Evolutionary conservation across 2,888 invertebrate species (phyloP).

Genomic region (Cerastoderma edule): DNA sequence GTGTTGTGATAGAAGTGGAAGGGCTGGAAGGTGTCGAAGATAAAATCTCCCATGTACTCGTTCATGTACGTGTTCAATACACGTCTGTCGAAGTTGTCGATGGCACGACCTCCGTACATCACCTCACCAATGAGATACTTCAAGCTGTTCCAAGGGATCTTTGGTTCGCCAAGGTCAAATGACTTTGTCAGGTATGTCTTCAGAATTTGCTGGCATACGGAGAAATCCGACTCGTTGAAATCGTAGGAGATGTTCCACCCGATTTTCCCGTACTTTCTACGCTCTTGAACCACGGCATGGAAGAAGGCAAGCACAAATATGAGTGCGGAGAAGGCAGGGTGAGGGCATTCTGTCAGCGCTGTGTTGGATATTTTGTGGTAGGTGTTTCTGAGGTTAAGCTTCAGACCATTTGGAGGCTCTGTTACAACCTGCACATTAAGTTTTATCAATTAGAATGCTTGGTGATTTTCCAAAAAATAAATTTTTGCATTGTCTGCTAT

Average conservation of each 20-base stretch:
- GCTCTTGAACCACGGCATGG: conserved; percentile 95
- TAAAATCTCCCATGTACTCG: conserved; percentile 97
- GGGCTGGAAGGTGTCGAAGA: conserved; percentile 95
- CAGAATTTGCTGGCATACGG: conserved; percentile 93
- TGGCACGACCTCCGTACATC: conserved; percentile 97
- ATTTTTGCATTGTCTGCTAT: too few relatives aligned
- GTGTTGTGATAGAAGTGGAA: conserved; percentile 94
- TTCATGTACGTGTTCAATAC: conserved; percentile 95
- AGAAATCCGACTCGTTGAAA: conserved; percentile 95
- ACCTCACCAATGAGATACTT: conserved; percentile 97
- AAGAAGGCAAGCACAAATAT: conserved; percentile 96
- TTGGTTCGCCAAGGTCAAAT: conserved; percentile 85
- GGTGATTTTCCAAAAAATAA: too few relatives aligned
- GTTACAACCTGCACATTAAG: conserved; percentile 94
- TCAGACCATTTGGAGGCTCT: conserved; percentile 95
- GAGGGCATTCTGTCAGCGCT: conserved; percentile 89
- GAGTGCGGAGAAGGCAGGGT: conserved; percentile 91
- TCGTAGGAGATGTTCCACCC: conserved; percentile 98
- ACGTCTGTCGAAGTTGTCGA: conserved; percentile 95
- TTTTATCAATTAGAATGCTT: too few relatives aligned
- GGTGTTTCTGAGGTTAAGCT: conserved; percentile 93
- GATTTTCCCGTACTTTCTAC: conserved; percentile 96
- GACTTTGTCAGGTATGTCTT: conserved; percentile 93
- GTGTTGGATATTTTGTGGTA: conserved; percentile 93
- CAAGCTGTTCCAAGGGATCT: conserved; percentile 94